Percentiles rank a stretch among this genome's conserved stretches.
Evolutionary conservation across 2,888 invertebrate genomes (phyloP).

Genomic region (Syrista parreyssii): DNA sequence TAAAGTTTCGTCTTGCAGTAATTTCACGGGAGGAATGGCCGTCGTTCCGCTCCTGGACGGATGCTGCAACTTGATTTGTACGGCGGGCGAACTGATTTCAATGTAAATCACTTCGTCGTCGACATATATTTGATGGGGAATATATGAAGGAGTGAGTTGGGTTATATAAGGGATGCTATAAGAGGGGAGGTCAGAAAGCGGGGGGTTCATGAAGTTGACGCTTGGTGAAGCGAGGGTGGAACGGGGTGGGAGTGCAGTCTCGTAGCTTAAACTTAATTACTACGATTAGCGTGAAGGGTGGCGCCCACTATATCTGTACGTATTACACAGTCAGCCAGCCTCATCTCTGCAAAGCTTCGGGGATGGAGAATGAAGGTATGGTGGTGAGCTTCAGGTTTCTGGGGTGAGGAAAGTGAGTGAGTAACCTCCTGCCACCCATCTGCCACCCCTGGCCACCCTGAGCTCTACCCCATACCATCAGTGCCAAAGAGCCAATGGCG

Average conservation of each 20-base stretch:
- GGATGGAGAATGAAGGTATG: constrained; percentile 7
- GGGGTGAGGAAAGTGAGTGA: constrained; percentile 31
- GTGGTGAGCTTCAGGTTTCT: constrained; percentile 4
- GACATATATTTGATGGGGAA: constrained; percentile 38
- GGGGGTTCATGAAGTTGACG: constrained; percentile 11
- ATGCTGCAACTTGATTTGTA: not conserved
- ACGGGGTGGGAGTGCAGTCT: constrained; percentile 29
- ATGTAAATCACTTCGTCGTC: constrained; percentile 51
- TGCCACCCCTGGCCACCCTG: not conserved
- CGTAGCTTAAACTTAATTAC: constrained; percentile 56
- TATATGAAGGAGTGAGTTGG: constrained; percentile 18
- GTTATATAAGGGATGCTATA: constrained; percentile 10
- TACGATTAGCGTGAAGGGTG: constrained; percentile 53
- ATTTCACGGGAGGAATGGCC: not conserved
- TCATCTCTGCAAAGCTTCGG: constrained; percentile 23
- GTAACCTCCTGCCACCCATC: constrained; percentile 27
- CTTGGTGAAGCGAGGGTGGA: constrained; percentile 1
- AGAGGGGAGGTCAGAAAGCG: constrained; percentile 4
- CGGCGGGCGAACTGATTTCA: constrained; percentile 34
- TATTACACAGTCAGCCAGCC: constrained; percentile 33
- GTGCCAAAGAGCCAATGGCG: not conserved
- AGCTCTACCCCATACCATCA: not conserved
- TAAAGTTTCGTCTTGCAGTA: not conserved
- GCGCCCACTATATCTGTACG: constrained; percentile 32
- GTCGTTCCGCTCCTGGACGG: not conserved